Conservation (phyloP, 2,888 invertebrate species). For the Tetanocera ferruginea region DNA sequence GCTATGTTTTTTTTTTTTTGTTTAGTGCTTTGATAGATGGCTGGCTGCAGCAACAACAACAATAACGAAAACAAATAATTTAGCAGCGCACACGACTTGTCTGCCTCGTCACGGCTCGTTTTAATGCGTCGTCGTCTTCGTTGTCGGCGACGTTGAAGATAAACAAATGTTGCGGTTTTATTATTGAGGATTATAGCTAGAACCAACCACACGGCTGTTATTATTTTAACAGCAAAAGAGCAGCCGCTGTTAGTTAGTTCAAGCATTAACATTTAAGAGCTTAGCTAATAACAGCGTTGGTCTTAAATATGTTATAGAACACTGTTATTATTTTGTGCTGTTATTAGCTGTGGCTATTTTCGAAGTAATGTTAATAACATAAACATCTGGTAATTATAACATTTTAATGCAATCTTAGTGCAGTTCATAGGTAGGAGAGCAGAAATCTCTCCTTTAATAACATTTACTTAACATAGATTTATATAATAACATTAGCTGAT, state of each 20-base stretch:
- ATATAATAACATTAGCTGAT: too few species aligned
- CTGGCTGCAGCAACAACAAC: conserved; percentile 46
- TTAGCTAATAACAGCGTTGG: too few species aligned
- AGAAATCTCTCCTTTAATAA: too few species aligned
- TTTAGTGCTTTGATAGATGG: not conserved
- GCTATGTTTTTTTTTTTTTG: not conserved
- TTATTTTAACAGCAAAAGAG: conserved; percentile 40
- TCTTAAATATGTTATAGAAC: too few species aligned
- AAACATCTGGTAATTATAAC: too few species aligned
- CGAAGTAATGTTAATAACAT: too few species aligned
- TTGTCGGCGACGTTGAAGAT: conserved; percentile 44
- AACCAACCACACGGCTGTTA: not conserved
- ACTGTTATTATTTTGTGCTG: too few species aligned
- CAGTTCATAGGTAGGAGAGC: too few species aligned
- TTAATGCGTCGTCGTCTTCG: not conserved
- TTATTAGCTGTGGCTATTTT: too few species aligned
- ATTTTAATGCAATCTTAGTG: too few species aligned
- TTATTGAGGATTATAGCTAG: conserved; percentile 29
- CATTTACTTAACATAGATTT: too few species aligned
- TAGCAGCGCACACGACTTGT: conserved; percentile 43
- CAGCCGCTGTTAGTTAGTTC: not conserved
- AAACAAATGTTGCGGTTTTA: conserved; percentile 53
- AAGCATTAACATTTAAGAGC: not conserved
- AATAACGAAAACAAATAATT: conserved; percentile 28
- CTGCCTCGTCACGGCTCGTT: conserved; percentile 34